These are phyloP conservation scores for Tipula vernalis DNA, from an alignment of 2,888 invertebrate species.

Conservation along the genomic window DNA sequence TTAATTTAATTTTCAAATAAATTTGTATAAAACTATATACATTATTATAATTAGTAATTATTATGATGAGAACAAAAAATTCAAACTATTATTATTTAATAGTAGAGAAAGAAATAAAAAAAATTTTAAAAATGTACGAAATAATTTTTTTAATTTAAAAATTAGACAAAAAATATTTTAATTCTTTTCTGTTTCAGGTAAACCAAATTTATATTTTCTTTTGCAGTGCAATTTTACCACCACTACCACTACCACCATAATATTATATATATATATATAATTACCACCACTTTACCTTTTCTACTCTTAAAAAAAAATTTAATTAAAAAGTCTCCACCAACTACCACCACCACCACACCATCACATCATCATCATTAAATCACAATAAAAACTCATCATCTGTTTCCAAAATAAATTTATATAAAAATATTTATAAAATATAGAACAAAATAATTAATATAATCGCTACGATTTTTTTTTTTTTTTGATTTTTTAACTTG, in stretches of 20 bases:
- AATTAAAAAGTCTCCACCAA: neutral
- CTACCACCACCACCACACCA: neutral
- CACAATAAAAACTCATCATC: neutral
- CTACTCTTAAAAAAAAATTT: neutral
- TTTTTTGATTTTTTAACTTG: neutral
- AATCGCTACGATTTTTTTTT: neutral
- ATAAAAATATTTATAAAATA: neutral
- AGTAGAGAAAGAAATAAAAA: neutral
- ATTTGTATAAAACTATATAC: neutral
- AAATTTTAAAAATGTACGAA: neutral
- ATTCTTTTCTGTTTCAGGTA: neutral
- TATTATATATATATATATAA: neutral
- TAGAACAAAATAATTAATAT: slow-evolving; percentile 5
- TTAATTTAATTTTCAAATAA: neutral
- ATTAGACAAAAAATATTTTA: neutral
- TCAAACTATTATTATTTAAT: neutral
- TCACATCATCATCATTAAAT: neutral
- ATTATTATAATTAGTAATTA: neutral
- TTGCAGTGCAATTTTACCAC: neutral
- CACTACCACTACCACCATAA: neutral
- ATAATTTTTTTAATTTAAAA: neutral
- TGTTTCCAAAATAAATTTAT: neutral
- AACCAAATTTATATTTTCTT: neutral
- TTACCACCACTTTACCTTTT: neutral
- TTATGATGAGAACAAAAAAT: neutral